These are phyloP conservation scores for Bos javanicus DNA, from an alignment of 2,113 vertebrate species.

Conservation along the genomic window DNA sequence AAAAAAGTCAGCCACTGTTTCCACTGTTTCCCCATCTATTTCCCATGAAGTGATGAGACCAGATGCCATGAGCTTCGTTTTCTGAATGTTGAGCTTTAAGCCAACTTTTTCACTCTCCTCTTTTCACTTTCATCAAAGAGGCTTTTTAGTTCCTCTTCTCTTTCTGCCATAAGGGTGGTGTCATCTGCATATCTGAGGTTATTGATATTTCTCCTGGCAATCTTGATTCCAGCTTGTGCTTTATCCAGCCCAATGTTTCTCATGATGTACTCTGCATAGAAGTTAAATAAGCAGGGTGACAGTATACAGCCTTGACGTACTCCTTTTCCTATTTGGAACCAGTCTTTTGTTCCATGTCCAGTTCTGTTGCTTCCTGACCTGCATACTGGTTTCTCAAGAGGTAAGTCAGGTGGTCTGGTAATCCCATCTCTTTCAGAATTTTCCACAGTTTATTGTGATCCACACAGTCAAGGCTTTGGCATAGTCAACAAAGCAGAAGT, in stretches of 20 bases:
- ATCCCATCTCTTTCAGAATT: neutral
- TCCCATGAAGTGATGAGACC: neutral
- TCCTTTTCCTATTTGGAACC: neutral
- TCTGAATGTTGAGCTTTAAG: neutral
- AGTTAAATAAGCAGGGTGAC: neutral
- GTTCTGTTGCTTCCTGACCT: neutral
- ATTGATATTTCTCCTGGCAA: neutral
- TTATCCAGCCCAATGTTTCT: accelerated
- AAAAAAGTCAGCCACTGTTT: neutral
- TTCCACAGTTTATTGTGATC: neutral
- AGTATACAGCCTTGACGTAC: neutral
- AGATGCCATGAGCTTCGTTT: neutral
- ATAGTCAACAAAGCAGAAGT: neutral
- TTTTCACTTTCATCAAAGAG: neutral
- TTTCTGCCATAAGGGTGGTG: neutral
- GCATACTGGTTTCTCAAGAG: neutral
- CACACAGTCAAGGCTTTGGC: neutral
- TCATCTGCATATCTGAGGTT: neutral
- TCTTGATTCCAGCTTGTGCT: neutral
- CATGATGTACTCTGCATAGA: neutral
- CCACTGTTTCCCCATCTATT: neutral
- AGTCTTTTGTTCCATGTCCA: neutral
- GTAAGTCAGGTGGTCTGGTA: neutral
- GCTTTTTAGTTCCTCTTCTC: neutral
- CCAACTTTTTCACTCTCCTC: neutral